Evolutionary conservation across 1,140 invertebrate species (phyloP).

Genomic region (Neotoxoptera formosana): DNA sequence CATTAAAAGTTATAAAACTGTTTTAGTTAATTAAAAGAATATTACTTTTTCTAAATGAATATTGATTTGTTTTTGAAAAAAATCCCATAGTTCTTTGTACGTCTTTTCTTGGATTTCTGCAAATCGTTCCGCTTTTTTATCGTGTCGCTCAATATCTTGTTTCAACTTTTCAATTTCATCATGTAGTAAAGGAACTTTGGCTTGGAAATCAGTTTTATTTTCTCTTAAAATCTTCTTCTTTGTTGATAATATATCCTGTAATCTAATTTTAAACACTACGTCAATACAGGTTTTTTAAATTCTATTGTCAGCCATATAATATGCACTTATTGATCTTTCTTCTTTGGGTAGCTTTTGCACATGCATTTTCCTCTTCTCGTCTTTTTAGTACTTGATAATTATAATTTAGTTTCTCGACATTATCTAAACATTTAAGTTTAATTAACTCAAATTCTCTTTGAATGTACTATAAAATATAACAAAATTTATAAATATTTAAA

Average conservation of each 20-base stretch:
- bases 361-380: constrained; percentile 67
- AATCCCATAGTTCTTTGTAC: constrained; percentile 43
- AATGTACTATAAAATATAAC: constrained; percentile 62
- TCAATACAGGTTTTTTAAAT: not conserved
- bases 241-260: constrained; percentile 44
- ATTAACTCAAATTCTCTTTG: constrained; percentile 66
- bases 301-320: not conserved
- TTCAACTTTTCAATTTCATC: constrained; percentile 35
- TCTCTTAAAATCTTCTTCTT: constrained; percentile 29
- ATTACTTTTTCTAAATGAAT: constrained; percentile 10
- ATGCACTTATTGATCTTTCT: constrained; percentile 64
- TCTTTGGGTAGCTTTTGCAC: constrained; percentile 66
- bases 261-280: not conserved
- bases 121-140: constrained; percentile 42
- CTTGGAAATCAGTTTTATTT: constrained; percentile 31
- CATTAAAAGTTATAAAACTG: not conserved
- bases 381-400: constrained; percentile 68
- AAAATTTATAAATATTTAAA: not conserved
- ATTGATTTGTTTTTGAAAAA: constrained; percentile 32
- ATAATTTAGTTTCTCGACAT: constrained; percentile 68
- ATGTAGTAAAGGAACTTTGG: constrained; percentile 8
- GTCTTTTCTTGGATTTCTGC: constrained; percentile 45
- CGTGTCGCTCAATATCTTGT: constrained; percentile 27
- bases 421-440: constrained; percentile 66
- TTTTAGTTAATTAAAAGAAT: too few relatives aligned